Conservation (phyloP, 2,888 invertebrate species). For the Brenthis hecate region DNA sequence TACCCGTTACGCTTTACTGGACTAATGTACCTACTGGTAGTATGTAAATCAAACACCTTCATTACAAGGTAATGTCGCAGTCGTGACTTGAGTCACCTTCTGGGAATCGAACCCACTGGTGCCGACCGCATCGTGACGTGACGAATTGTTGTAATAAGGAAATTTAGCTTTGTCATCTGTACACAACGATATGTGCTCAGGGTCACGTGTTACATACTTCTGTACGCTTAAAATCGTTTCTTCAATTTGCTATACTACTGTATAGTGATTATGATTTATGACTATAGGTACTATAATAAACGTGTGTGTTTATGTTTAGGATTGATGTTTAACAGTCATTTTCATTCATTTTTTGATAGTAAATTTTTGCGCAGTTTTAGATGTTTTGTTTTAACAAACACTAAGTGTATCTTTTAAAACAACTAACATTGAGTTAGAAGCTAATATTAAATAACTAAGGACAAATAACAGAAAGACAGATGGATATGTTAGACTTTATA, state of each 20-base stretch:
- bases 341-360: too few species aligned
- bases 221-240: neutral
- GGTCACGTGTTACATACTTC: conserved; percentile 13
- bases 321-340: too few species aligned
- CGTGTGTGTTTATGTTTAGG: neutral
- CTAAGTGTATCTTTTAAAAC: too few species aligned
- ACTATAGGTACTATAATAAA: neutral
- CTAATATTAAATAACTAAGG: too few species aligned
- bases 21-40: conserved; percentile 12
- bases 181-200: conserved; percentile 21
- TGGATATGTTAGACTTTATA: too few species aligned
- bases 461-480: too few species aligned
- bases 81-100: conserved; percentile 42
- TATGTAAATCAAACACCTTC: conserved; percentile 40
- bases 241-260: neutral
- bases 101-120: conserved; percentile 27
- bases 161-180: conserved; percentile 29
- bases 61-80: conserved; percentile 36
- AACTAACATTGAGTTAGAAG: too few species aligned
- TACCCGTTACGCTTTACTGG: neutral
- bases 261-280: neutral
- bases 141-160: conserved; percentile 32
- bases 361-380: too few species aligned
- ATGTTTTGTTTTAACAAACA: too few species aligned
- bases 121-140: conserved; percentile 21